phyloP scores from a whole-genome alignment of 2,888 invertebrate species.

The Macrosiphum euphorbiae region DNA sequence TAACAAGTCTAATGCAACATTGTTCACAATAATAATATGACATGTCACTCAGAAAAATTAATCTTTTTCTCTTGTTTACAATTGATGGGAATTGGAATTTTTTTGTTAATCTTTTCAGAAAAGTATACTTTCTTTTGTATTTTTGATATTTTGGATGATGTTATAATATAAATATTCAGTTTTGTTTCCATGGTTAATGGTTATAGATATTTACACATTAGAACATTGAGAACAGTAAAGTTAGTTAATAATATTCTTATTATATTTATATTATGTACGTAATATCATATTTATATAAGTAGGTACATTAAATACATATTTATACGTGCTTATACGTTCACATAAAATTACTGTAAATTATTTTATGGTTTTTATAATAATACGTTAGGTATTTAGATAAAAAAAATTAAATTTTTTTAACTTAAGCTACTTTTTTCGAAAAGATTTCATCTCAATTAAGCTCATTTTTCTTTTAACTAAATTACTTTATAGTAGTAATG shows the following conservation, averaged over 20 bases:
- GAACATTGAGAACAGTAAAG: background rate
- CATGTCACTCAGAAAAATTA: too few species aligned
- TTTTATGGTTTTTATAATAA: background rate
- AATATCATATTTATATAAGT: background rate
- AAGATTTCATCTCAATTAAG: background rate
- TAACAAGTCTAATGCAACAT: background rate
- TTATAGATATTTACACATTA: background rate
- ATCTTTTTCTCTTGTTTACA: background rate
- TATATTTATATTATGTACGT: background rate
- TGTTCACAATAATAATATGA: background rate
- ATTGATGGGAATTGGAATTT: background rate
- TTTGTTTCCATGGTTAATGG: background rate
- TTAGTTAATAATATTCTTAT: background rate
- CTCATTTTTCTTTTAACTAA: background rate
- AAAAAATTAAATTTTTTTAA: background rate
- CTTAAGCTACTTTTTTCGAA: background rate
- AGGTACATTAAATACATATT: background rate
- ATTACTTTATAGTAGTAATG: background rate
- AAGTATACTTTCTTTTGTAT: background rate
- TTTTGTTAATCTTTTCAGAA: background rate
- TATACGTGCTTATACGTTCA: background rate
- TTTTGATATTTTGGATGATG: background rate
- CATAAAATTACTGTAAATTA: background rate
- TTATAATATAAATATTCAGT: background rate
- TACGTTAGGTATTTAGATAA: background rate